These are phyloP conservation scores for Chamaea fasciata DNA, from an alignment of 2,113 vertebrate species.

Conservation along the genomic window DNA sequence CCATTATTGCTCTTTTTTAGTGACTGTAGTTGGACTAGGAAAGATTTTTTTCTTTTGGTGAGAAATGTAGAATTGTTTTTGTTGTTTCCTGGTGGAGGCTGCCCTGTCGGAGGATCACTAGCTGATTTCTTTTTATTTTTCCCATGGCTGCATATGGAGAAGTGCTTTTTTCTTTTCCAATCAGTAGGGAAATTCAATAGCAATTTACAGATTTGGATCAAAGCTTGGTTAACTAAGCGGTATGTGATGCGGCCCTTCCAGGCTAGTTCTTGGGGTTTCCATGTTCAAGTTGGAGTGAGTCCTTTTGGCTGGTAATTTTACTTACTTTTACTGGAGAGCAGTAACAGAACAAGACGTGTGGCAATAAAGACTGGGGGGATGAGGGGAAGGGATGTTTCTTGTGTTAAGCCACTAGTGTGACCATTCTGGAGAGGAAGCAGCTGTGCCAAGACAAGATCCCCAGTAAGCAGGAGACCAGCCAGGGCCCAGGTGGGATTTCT, in stretches of 20 bases:
- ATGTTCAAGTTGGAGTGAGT: background rate
- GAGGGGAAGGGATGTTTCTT: background rate
- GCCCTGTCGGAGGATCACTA: background rate
- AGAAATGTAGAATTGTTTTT: background rate
- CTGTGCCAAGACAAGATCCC: background rate
- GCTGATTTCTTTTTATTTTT: background rate
- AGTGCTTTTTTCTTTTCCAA: background rate
- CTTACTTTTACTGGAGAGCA: background rate
- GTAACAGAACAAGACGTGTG: background rate
- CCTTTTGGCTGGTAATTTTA: background rate
- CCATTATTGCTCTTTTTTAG: background rate
- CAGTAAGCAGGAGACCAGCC: background rate
- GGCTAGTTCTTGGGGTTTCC: background rate
- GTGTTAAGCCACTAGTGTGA: background rate
- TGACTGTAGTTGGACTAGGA: background rate
- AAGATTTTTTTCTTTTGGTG: background rate
- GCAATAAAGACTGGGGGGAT: background rate
- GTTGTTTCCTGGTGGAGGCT: background rate
- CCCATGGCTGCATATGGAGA: background rate
- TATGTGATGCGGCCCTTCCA: background rate
- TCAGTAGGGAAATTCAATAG: background rate
- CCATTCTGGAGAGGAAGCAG: background rate
- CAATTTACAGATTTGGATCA: background rate
- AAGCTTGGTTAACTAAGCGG: background rate
- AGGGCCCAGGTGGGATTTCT: background rate